phyloP scores from a whole-genome alignment of 2,797 vertebrate genomes.

The Darevskia nairensis region DNA sequence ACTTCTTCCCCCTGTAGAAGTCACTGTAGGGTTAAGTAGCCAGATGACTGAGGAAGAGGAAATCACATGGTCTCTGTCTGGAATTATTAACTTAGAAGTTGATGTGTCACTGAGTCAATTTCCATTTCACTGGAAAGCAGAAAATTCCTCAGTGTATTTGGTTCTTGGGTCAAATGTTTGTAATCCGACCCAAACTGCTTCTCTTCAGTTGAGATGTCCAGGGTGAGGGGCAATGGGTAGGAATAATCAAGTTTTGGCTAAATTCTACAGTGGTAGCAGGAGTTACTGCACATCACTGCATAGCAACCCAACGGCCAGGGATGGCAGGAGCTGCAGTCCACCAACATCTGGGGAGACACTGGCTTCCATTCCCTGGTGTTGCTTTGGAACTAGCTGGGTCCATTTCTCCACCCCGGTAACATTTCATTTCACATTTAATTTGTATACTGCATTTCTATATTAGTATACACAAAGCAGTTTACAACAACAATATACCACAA shows the following conservation, averaged over 20 bases:
- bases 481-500: no score
- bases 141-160: not conserved
- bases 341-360: no score
- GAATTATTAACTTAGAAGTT: conserved; percentile 26
- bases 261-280: no score
- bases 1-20: not conserved
- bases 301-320: no score
- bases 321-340: no score
- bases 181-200: not conserved
- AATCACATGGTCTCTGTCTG: not conserved
- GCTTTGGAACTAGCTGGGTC: not conserved
- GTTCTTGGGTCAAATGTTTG: not conserved
- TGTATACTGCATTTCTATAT: no score
- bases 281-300: no score
- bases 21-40: not conserved
- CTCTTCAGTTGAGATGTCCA: not conserved
- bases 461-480: no score
- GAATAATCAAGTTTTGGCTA: not conserved
- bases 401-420: not conserved
- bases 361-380: not conserved
- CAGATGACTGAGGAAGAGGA: not conserved
- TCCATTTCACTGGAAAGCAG: not conserved
- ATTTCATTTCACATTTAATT: no score
- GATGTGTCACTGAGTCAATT: not conserved
- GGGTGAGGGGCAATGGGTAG: no score